Percentiles rank a stretch among this genome's conserved stretches.
phyloP scores from a whole-genome alignment of 2,113 vertebrate species.

The Psophia crepitans region DNA sequence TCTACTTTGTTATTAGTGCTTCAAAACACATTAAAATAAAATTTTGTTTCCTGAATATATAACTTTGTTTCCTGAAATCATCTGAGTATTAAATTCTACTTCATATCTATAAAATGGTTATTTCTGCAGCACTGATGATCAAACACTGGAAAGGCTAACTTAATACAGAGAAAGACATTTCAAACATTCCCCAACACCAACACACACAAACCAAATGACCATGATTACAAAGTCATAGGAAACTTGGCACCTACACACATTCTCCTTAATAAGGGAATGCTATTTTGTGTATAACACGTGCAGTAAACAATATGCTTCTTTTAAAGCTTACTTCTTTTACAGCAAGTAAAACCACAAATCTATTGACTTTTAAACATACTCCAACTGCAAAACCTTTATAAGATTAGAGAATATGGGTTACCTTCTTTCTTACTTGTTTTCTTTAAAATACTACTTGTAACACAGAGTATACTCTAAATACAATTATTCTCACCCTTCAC shows the following conservation, averaged over 20 bases:
- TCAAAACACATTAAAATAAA: neutral
- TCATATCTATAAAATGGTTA: neutral
- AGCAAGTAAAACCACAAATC: neutral
- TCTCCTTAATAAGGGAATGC: neutral
- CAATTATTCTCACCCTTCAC: neutral
- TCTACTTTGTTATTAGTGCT: neutral
- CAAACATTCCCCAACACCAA: constrained; percentile 11
- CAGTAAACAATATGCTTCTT: neutral
- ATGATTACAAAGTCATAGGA: neutral
- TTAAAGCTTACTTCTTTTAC: neutral
- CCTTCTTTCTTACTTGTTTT: neutral
- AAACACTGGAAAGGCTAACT: neutral
- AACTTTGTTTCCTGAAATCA: neutral
- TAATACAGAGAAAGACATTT: neutral
- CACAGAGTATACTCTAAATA: neutral
- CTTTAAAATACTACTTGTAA: neutral
- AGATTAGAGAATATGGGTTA: neutral
- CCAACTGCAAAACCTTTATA: neutral
- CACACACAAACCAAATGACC: neutral
- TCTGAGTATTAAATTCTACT: neutral
- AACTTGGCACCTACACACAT: neutral
- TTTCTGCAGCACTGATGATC: neutral
- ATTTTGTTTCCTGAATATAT: too few relatives aligned
- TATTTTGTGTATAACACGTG: neutral
- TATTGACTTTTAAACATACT: neutral